Evolutionary conservation across 2,113 vertebrate species (phyloP).

Genomic region (Glaucomys volans): DNA sequence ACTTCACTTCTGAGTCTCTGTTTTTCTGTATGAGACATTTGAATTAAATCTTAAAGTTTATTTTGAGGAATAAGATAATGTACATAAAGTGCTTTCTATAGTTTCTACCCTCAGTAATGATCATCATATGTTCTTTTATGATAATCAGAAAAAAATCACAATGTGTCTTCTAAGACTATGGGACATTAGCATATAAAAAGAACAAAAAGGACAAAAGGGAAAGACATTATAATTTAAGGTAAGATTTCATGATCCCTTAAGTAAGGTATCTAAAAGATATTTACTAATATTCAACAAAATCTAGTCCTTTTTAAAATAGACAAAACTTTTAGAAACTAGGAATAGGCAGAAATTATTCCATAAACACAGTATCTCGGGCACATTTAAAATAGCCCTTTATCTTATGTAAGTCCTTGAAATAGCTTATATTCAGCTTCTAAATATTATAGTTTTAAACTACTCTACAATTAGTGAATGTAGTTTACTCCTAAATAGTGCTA

Average conservation of each 20-base stretch:
- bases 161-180: background rate
- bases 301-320: background rate
- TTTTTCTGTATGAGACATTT: background rate
- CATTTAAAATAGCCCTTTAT: conserved; percentile 32
- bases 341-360: background rate
- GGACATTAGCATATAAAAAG: background rate
- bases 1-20: conserved; percentile 5
- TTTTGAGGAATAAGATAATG: background rate
- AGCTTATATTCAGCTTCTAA: conserved; percentile 1
- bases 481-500: conserved; percentile 37
- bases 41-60: background rate
- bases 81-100: background rate
- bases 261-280: background rate
- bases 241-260: conserved; percentile 14
- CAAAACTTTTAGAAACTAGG: background rate
- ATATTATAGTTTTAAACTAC: conserved; percentile 8
- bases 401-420: conserved; percentile 45
- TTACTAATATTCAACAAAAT: conserved; percentile 33
- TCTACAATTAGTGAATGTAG: background rate
- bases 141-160: background rate
- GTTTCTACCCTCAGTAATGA: background rate
- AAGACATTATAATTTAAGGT: background rate
- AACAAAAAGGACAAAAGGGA: background rate
- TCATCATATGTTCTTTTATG: background rate
- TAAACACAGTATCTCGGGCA: background rate